Evolutionary conservation across 2,888 invertebrate genomes (phyloP).

Genomic region (Cactoblastis cactorum): DNA sequence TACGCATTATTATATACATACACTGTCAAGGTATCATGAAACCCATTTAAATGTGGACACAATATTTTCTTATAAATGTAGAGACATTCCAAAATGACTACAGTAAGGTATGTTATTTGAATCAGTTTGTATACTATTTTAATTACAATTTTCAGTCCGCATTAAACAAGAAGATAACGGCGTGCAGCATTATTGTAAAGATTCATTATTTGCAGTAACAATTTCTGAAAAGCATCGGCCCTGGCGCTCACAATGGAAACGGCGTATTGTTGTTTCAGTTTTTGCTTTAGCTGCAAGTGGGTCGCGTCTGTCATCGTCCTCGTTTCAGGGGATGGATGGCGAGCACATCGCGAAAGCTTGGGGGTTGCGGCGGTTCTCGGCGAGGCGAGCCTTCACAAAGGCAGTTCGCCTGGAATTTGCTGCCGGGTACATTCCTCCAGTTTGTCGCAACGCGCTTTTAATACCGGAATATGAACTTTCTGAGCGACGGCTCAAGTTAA

Average conservation of each 20-base stretch:
- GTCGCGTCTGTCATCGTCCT: slow-evolving; percentile 33
- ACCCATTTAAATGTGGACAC: no score
- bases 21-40: no score
- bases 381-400: not conserved
- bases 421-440: slow-evolving; percentile 22
- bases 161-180: no score
- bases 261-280: slow-evolving; percentile 31
- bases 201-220: no score
- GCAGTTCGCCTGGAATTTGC: slow-evolving; percentile 2
- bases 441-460: slow-evolving; percentile 31
- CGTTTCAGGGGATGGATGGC: slow-evolving; percentile 12
- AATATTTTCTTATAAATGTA: no score
- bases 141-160: no score
- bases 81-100: no score
- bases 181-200: no score
- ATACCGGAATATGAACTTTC: slow-evolving; percentile 32
- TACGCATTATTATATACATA: no score
- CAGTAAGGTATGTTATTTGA: no score
- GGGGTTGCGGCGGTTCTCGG: slow-evolving; percentile 3
- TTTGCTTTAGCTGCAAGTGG: slow-evolving; percentile 26
- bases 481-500: slow-evolving; percentile 12
- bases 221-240: not conserved
- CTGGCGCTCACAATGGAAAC: slow-evolving; percentile 25
- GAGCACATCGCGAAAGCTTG: not conserved
- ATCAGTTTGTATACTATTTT: no score